Conservation (phyloP, 2,113 vertebrate genomes). For the Scomber colias region DNA sequence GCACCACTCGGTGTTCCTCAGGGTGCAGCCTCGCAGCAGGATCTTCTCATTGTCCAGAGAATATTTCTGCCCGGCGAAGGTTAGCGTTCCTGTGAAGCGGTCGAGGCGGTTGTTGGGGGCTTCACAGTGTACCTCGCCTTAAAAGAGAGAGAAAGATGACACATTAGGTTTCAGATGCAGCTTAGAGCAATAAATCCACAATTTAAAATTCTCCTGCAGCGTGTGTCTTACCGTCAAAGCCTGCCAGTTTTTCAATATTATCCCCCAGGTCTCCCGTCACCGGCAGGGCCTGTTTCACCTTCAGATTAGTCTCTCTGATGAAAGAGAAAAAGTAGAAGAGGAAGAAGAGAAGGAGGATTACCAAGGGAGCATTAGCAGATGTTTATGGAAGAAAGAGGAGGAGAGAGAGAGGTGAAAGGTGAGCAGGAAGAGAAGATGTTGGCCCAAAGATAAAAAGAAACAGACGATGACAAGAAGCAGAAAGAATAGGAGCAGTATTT, state of each 20-base stretch:
- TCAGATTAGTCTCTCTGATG: conserved; percentile 95
- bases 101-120: conserved; percentile 95
- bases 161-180: background rate
- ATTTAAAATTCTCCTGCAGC: background rate
- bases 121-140: conserved; percentile 93
- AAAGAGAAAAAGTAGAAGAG: background rate
- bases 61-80: conserved; percentile 84
- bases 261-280: conserved; percentile 92
- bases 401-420: background rate
- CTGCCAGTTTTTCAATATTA: conserved; percentile 86
- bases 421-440: background rate
- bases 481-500: background rate
- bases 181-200: background rate
- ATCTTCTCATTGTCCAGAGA: conserved; percentile 92
- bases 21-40: conserved; percentile 92
- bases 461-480: background rate
- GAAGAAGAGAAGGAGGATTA: background rate
- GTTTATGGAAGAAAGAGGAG: background rate
- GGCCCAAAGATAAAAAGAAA: background rate
- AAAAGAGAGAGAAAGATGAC: background rate
- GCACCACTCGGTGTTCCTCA: conserved; percentile 97
- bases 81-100: conserved; percentile 91
- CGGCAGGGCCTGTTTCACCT: conserved; percentile 93
- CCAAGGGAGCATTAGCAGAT: background rate
- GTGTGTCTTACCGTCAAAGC: conserved; percentile 88